Base-by-base conservation (phyloP, 2,888 invertebrate genomes). In the Habroteleia sp. region DNA sequence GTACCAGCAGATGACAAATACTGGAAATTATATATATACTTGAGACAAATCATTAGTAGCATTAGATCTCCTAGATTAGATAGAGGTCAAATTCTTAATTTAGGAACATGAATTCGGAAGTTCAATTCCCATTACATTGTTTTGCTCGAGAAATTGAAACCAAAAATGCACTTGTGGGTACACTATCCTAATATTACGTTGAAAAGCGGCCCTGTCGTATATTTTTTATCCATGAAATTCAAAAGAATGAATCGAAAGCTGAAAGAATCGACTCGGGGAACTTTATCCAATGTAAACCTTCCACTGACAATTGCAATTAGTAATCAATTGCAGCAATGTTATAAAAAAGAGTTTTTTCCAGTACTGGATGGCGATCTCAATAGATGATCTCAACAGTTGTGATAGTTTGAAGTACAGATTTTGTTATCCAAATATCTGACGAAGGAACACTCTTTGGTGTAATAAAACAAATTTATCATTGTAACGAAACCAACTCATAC, bases 281-380 rank as follows among this genome's bases (percentile, higher is more conserved):
- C 31, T 3, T 10, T 3, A 1, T 46, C 10, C 0, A 46, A 10
- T 17, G 10, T 8, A 17, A 29, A 46, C 8, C 10, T 46, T 4
- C 46, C 46, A 3, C 10, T 14, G 7, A 16, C 46, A 31, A 17
- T 46, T 14, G 46, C 31, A 1, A 17, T 46, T 6, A 8, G 31
- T 6, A 27, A 46, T 31, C 46, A 46, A n/a, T 14, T 46, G 10
- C 46, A 46, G 5, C 10, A 17, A 2, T 29, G 46, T n/a, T 50
- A 50, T 5, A 33, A 6, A 0, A 11, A 11, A 20, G 48, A 31
- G 20, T 33, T 33, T 20, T 2, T 44, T 4, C 27, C 29, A 10
- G 2, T 3, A 10, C 6, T 10, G 6, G n/a, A n/a, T n/a, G n/a
- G n/a, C n/a, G n/a, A n/a, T n/a, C n/a, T n/a, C n/a, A n/a, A n/a